phyloP scores from a whole-genome alignment of 1,140 invertebrate species.

The Gonatopus flavifemur region DNA sequence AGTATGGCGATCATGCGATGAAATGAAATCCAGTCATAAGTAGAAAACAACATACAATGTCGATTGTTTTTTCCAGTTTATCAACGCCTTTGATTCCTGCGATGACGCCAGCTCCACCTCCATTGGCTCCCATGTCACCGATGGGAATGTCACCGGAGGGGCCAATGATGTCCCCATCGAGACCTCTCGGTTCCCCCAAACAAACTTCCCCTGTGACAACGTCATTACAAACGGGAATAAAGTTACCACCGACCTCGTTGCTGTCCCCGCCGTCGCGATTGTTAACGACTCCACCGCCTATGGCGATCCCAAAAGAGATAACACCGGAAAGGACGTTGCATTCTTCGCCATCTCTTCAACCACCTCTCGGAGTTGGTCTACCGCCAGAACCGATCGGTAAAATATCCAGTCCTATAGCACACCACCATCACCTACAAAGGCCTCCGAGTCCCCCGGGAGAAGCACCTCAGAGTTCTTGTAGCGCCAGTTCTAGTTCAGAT shows the following conservation, averaged over 20 bases:
- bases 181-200: slow-evolving; percentile 27
- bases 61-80: slow-evolving; percentile 21
- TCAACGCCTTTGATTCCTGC: slow-evolving; percentile 35
- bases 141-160: slow-evolving; percentile 43
- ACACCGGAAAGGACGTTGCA: slow-evolving; percentile 16
- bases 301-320: slow-evolving; percentile 20
- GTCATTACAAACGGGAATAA: too few relatives aligned
- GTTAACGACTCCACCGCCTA: too few relatives aligned
- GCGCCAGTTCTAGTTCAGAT: slow-evolving; percentile 56
- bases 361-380: slow-evolving; percentile 5
- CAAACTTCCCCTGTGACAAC: too few relatives aligned
- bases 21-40: not conserved
- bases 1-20: slow-evolving; percentile 25
- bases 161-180: slow-evolving; percentile 30
- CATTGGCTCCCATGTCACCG: slow-evolving; percentile 44
- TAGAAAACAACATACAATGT: slow-evolving; percentile 2
- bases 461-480: slow-evolving; percentile 47
- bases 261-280: slow-evolving; percentile 9
- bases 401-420: slow-evolving; percentile 17
- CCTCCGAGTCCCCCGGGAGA: slow-evolving; percentile 44
- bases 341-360: slow-evolving; percentile 8
- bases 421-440: slow-evolving; percentile 34
- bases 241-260: too few relatives aligned
- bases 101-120: slow-evolving; percentile 38
- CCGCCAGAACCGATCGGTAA: slow-evolving; percentile 25